Evolutionary conservation across 2,888 invertebrate species (phyloP).

Genomic region (Chrysina gloriosa): DNA sequence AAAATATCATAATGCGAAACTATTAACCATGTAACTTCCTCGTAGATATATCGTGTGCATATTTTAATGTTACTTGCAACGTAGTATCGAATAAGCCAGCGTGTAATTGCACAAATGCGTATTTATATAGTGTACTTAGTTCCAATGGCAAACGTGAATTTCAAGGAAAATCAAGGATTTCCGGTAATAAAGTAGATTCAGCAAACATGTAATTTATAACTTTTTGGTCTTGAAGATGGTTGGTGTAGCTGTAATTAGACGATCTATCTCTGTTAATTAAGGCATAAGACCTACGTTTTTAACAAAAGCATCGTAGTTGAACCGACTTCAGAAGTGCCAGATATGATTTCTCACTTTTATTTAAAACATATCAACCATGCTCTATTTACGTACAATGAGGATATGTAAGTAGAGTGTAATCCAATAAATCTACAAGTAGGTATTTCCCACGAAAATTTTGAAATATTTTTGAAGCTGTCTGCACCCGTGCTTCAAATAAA

Average conservation of each 20-base stretch:
- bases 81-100: not conserved
- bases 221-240: not conserved
- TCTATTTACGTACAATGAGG: no score
- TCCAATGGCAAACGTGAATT: not conserved
- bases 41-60: not conserved
- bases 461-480: no score
- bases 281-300: no score
- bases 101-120: slow-evolving; percentile 1
- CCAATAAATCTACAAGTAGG: no score
- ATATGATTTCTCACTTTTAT: no score
- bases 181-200: not conserved
- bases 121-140: slow-evolving; percentile 4
- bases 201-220: not conserved
- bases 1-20: not conserved
- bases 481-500: no score
- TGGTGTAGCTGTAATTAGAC: not conserved
- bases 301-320: no score
- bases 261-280: no score
- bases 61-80: not conserved
- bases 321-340: no score
- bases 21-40: not conserved
- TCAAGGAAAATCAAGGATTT: not conserved
- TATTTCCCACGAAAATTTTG: no score
- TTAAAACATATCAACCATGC: no score
- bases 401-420: no score